Evolutionary conservation across 2,888 invertebrate species (phyloP), one percentile per base, ranked within the genome.

Genomic region (Chrysina gloriosa): DNA sequence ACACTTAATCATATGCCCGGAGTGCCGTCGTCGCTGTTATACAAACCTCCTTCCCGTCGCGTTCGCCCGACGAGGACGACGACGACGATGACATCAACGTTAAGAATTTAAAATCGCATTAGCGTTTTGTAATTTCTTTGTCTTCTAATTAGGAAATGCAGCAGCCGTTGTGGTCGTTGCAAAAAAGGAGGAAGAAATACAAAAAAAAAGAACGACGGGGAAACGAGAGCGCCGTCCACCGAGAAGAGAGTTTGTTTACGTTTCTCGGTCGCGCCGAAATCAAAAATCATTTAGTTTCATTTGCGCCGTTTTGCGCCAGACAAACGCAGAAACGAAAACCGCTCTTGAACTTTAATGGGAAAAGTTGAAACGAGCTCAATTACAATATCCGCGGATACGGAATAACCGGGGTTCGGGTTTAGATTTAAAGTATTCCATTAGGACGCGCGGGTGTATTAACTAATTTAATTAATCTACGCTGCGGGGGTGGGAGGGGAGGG

Each of bases 301-400:
- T 63, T 63, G 48, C 42, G 48, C 36, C n/a, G n/a, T n/a, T 48
- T 63, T 47, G 19, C 36, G 9, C 23, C 21, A 45, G 34, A 19
- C 31, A 47, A 47, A 63, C 48, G 48, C 11, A 31, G 2, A 23
- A 47, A 48, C 21, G 27, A 42, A 45, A 31, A 31, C 42, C 42
- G 63, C n/a, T 45, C 47, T 48, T 31, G 47, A 63, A 63, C 63
- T 63, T 63, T 48, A 63, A 63, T 63, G 48, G 63, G 63, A 63
- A 63, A 63, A 63, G 63, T 63, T 63, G 34, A 48, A 63, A 63
- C 63, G 47, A 36, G 34, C 48, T 31, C 63, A 63, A 63, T 63
- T 63, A 63, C 63, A 63, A 63, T 63, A 63, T 63, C 48, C n/a
- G n/a, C n/a, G 42, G 21, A 29, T 63, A 31, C n/a, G 34, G 23